phyloP scores from a whole-genome alignment of 92 coral and sea anemone genomes.

The Umimayanthus kanabou region DNA sequence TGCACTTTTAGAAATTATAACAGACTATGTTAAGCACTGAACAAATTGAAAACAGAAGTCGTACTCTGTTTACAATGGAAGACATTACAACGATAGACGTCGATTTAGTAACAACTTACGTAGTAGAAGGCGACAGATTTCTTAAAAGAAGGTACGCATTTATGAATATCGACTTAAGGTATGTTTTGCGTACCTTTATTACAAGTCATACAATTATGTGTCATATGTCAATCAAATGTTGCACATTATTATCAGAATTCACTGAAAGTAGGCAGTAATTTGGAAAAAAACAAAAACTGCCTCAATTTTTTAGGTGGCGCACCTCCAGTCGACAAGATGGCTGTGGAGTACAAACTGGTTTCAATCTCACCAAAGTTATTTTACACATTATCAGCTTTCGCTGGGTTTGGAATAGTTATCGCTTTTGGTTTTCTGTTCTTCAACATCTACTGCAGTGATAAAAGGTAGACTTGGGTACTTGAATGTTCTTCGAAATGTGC shows the following conservation, averaged over 20 bases:
- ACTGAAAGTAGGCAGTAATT: neutral
- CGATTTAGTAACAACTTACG: too few relatives aligned
- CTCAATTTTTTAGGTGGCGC: conserved; percentile 30
- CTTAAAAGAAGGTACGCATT: too few relatives aligned
- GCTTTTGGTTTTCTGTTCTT: conserved; percentile 53
- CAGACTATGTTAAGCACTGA: too few relatives aligned
- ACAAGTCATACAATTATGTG: too few relatives aligned
- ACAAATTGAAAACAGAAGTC: too few relatives aligned
- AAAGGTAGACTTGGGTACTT: conserved; percentile 26
- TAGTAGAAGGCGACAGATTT: too few relatives aligned
- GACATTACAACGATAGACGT: too few relatives aligned
- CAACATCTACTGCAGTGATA: conserved; percentile 46
- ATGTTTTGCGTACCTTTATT: too few relatives aligned
- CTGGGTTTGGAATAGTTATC: conserved; percentile 44
- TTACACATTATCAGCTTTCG: conserved; percentile 29
- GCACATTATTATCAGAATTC: neutral
- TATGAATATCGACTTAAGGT: too few relatives aligned
- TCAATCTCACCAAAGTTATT: conserved; percentile 45
- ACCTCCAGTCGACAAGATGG: conserved; percentile 59
- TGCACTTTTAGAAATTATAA: too few relatives aligned
- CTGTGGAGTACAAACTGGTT: conserved; percentile 23
- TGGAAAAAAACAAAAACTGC: neutral
- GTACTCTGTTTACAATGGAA: too few relatives aligned
- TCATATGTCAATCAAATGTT: neutral
- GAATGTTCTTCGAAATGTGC: neutral